A percentile compares a stretch with the other conserved stretches of the same genome.
Conservation (phyloP, 2,797 vertebrate genomes). For the Octomys mimax region DNA sequence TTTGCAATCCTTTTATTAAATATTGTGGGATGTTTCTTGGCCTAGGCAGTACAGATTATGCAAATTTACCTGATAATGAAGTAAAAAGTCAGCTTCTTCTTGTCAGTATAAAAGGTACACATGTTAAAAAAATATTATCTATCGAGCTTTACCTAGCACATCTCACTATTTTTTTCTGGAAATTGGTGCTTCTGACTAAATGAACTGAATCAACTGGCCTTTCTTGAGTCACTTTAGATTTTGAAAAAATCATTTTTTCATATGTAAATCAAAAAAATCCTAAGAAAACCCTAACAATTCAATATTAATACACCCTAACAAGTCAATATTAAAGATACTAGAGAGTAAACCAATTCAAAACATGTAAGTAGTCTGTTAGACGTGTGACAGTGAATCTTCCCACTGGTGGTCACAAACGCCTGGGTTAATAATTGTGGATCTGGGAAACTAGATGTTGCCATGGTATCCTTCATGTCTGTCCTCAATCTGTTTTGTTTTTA, state of each 20-base stretch:
- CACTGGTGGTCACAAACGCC: background rate
- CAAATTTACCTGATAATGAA: constrained; percentile 50
- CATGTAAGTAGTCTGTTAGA: background rate
- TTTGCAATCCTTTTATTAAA: background rate
- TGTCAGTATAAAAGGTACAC: background rate
- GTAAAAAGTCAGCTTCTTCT: constrained; percentile 27
- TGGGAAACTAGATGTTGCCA: background rate
- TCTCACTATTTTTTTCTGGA: constrained; percentile 43
- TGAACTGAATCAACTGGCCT: background rate
- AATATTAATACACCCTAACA: background rate
- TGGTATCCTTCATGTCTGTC: background rate
- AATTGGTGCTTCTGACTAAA: constrained; percentile 22
- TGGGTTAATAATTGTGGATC: background rate
- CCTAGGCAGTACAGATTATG: background rate
- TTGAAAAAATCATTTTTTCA: constrained; percentile 5
- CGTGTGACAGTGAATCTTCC: background rate
- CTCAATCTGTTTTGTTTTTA: background rate
- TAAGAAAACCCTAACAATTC: background rate
- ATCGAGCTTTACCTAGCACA: constrained; percentile 10
- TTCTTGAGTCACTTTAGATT: constrained; percentile 6
- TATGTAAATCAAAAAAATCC: constrained; percentile 13
- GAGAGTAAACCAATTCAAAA: background rate
- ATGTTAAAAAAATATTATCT: background rate
- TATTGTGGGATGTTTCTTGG: background rate
- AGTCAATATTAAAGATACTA: background rate